A percentile compares a stretch with the other conserved stretches of the same genome.
phyloP scores from a whole-genome alignment of 2,113 vertebrate genomes.

The Sisor rabdophorus region DNA sequence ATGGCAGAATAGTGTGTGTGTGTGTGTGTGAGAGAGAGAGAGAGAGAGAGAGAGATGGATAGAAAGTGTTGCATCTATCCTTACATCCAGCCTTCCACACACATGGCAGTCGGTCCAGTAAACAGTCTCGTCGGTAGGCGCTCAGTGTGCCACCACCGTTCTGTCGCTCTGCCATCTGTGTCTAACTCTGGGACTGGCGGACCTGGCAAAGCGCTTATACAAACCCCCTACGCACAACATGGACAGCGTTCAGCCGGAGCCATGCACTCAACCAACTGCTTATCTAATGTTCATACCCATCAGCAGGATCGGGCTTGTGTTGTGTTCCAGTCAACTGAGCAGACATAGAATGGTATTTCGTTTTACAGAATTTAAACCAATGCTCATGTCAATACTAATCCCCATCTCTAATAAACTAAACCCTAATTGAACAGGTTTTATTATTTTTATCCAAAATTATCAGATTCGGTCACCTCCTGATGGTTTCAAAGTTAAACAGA shows the following conservation, averaged over 20 bases:
- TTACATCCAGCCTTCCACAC: constrained; percentile 30
- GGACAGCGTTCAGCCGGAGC: constrained; percentile 26
- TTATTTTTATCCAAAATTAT: constrained; percentile 23
- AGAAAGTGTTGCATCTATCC: constrained; percentile 29
- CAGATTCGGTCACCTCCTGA: constrained; percentile 11
- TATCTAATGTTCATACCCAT: constrained; percentile 40
- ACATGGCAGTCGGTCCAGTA: constrained; percentile 37
- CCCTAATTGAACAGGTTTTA: constrained; percentile 31
- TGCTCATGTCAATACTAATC: background rate
- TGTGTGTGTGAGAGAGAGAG: constrained; percentile 5
- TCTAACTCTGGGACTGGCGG: constrained; percentile 27
- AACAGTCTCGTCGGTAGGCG: constrained; percentile 40
- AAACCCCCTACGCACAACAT: constrained; percentile 47
- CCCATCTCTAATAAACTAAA: background rate
- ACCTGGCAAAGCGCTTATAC: constrained; percentile 23
- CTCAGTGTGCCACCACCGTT: constrained; percentile 39
- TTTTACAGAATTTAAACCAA: too few species aligned
- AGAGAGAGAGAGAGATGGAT: background rate
- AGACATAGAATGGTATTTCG: too few species aligned
- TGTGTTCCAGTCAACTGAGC: constrained; percentile 9
- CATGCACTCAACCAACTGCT: constrained; percentile 24
- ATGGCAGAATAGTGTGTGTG: constrained; percentile 17
- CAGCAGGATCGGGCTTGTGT: constrained; percentile 24
- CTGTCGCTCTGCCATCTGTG: constrained; percentile 28
- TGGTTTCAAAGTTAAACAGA: background rate